Percentiles rank a stretch among this genome's conserved stretches.
Conservation (phyloP, 2,797 vertebrate genomes). For the Sebastes glaucus region DNA sequence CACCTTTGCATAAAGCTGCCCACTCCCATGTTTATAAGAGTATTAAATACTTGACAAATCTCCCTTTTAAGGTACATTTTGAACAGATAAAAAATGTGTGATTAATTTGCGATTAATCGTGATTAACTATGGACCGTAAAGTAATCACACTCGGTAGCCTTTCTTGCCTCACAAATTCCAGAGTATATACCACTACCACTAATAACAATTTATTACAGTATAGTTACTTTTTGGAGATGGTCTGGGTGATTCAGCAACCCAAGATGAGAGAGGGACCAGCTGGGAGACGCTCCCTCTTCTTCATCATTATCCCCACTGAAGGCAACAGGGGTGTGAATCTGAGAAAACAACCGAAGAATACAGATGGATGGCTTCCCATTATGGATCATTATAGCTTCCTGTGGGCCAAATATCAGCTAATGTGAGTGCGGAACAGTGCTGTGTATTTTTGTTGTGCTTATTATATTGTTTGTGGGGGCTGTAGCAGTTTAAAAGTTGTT, state of each 20-base stretch:
- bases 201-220: no score
- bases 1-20: no score
- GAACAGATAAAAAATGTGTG: no score
- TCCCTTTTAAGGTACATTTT: no score
- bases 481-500: slow-evolving; percentile 16
- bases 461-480: background rate
- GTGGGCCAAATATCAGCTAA: slow-evolving; percentile 31
- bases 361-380: slow-evolving; percentile 53
- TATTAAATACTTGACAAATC: no score
- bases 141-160: no score
- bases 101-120: no score
- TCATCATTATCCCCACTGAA: slow-evolving; percentile 37
- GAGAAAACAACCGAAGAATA: slow-evolving; percentile 38
- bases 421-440: slow-evolving; percentile 13
- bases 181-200: no score
- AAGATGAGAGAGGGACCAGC: slow-evolving; percentile 34
- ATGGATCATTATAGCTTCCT: slow-evolving; percentile 42
- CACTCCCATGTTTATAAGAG: no score
- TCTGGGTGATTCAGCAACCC: slow-evolving; percentile 15
- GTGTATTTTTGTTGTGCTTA: slow-evolving; percentile 4
- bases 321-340: slow-evolving; percentile 37
- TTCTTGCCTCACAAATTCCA: no score
- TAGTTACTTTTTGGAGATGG: background rate
- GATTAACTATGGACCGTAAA: no score
- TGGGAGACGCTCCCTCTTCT: slow-evolving; percentile 31